phyloP scores from a whole-genome alignment of 2,888 invertebrate genomes.

The Tachina fera region DNA sequence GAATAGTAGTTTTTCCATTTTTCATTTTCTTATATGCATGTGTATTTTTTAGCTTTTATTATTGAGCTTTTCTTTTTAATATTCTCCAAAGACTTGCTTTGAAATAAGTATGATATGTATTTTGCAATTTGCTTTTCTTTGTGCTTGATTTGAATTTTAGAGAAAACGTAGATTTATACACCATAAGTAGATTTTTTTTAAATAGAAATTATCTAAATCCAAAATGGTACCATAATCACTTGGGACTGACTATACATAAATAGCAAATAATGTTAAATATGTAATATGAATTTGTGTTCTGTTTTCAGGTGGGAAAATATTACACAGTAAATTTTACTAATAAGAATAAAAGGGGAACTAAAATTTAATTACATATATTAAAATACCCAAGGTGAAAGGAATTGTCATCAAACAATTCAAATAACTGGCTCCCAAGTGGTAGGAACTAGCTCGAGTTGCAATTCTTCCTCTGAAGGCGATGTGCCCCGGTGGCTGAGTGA shows the following conservation, averaged over 20 bases:
- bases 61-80: neutral
- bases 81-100: conserved; percentile 51
- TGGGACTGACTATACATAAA: conserved; percentile 28
- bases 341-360: too few species aligned
- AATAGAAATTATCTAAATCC: conserved; percentile 39
- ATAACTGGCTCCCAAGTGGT: too few species aligned
- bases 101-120: conserved; percentile 22
- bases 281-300: neutral
- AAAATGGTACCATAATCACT: conserved; percentile 35
- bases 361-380: too few species aligned
- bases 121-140: conserved; percentile 41
- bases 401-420: too few species aligned
- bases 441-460: too few species aligned
- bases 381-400: too few species aligned
- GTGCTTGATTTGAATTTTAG: conserved; percentile 21
- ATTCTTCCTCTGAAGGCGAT: too few species aligned
- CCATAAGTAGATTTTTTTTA: conserved; percentile 39
- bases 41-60: neutral
- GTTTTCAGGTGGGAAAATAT: neutral
- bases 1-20: neutral
- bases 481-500: too few species aligned
- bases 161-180: conserved; percentile 1
- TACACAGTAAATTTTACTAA: too few species aligned
- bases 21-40: neutral
- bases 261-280: conserved; percentile 5